A percentile compares a stretch with the other conserved stretches of the same genome.
These are phyloP conservation scores for Hypomecis atomaria DNA, from an alignment of 2,888 invertebrate genomes.

Conservation along the genomic window DNA sequence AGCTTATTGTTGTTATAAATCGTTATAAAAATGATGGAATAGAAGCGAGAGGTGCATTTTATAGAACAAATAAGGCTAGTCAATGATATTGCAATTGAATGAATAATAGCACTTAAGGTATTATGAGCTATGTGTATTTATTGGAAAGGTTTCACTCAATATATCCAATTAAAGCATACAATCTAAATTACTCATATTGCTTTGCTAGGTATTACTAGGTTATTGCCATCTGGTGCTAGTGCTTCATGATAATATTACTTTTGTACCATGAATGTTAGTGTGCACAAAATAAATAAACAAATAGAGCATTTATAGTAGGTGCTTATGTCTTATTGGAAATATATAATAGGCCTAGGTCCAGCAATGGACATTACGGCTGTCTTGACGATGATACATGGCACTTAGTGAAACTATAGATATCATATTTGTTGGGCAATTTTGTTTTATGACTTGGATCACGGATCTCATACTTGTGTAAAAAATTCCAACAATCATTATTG, in stretches of 20 bases:
- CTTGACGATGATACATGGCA: conserved; percentile 28
- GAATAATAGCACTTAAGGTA: conserved; percentile 12
- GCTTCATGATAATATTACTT: conserved; percentile 66
- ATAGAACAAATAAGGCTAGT: conserved; percentile 66
- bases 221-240: conserved; percentile 74
- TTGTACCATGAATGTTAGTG: conserved; percentile 58
- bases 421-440: background rate
- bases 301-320: background rate
- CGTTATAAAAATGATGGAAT: conserved; percentile 20
- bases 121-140: conserved; percentile 29
- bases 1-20: conserved; percentile 12
- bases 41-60: conserved; percentile 53
- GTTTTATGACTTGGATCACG: background rate
- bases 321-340: no score
- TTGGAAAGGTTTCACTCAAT: conserved; percentile 19
- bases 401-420: background rate
- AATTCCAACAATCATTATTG: background rate
- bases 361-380: background rate
- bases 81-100: conserved; percentile 55
- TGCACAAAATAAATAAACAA: conserved; percentile 56
- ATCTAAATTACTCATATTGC: conserved; percentile 44
- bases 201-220: conserved; percentile 62
- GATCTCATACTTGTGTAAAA: background rate
- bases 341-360: no score
- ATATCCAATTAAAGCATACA: conserved; percentile 11